Conservation (phyloP, 2,113 vertebrate species). For the Cricetomys ansorgei region DNA sequence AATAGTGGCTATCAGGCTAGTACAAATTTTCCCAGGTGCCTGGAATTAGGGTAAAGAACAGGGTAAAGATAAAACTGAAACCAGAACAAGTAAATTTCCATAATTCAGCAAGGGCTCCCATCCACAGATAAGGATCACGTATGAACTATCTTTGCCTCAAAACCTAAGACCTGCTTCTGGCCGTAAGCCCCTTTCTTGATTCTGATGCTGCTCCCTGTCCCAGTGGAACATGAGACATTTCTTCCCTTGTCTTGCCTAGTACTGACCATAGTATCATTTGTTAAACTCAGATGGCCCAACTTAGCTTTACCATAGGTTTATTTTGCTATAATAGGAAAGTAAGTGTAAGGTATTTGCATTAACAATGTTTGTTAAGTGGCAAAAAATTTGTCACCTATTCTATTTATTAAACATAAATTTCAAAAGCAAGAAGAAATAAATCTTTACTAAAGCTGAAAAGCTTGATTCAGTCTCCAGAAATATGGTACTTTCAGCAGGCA, state of each 20-base stretch:
- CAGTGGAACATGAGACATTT: not conserved
- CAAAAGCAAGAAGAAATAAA: not conserved
- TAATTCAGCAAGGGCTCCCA: not conserved
- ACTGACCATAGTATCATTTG: not conserved
- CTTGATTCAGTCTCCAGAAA: not conserved
- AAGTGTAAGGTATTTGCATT: not conserved
- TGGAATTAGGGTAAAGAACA: not conserved
- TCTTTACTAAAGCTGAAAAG: not conserved
- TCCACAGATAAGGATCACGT: not conserved
- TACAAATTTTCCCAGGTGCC: not conserved
- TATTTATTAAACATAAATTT: not conserved
- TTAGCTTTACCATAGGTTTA: not conserved
- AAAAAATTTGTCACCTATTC: not conserved
- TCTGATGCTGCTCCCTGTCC: not conserved
- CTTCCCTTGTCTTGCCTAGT: not conserved
- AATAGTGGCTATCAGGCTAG: not conserved
- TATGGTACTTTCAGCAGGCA: not conserved
- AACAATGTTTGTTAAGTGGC: not conserved
- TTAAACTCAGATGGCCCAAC: not conserved
- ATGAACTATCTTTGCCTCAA: not conserved
- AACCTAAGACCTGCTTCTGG: not conserved
- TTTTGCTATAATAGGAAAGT: not conserved
- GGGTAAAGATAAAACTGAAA: not conserved
- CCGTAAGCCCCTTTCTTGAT: not conserved
- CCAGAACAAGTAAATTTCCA: not conserved